Evolutionary conservation across 2,888 invertebrate species (phyloP).

Genomic region (Cheilosia urbana): DNA sequence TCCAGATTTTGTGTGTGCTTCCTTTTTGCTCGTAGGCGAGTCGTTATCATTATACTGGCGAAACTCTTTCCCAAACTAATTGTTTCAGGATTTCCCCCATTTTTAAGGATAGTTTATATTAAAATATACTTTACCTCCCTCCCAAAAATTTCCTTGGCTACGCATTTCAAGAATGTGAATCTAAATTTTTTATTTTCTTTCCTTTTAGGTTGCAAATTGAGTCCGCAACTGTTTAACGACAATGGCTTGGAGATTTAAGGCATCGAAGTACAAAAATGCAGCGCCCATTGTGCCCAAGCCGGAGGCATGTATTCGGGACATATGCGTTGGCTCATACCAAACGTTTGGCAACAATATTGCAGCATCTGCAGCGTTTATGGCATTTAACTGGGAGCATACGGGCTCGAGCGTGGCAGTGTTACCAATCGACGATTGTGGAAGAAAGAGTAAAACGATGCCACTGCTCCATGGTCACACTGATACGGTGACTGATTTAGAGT

Average conservation of each 20-base stretch:
- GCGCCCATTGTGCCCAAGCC: conserved; percentile 97
- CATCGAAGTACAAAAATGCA: conserved; percentile 99
- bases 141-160: no score
- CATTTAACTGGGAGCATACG: conserved; percentile 97
- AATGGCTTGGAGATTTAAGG: conserved; percentile 98
- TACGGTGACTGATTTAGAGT: conserved; percentile 96
- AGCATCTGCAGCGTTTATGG: conserved; percentile 96
- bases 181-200: not conserved
- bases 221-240: conserved; percentile 27
- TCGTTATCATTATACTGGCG: no score
- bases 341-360: conserved; percentile 98
- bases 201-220: conserved; percentile 45
- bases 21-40: no score
- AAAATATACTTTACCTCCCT: no score
- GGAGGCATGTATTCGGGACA: conserved; percentile 93
- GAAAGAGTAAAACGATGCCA: conserved; percentile 95
- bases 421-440: conserved; percentile 93
- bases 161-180: not conserved
- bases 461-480: conserved; percentile 93
- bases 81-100: no score
- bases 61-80: no score
- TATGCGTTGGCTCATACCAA: conserved; percentile 96
- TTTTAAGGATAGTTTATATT: no score
- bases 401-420: conserved; percentile 95
- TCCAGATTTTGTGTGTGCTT: no score